Conservation (phyloP, 2,888 invertebrate genomes). For the Phyllotreta striolata region DNA sequence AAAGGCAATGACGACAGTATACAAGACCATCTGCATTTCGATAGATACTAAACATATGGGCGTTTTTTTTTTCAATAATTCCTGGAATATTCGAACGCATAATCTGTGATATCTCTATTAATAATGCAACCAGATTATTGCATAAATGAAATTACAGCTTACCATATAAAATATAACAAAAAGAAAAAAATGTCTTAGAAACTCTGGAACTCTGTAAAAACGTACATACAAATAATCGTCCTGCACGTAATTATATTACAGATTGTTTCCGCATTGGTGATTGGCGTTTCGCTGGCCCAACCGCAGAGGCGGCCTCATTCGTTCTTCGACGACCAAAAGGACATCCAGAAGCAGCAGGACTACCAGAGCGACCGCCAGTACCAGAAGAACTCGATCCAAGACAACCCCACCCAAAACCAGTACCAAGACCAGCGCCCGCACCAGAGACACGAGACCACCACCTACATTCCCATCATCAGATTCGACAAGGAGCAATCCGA, state of each 20-base stretch:
- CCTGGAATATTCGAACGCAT: no score
- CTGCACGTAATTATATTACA: constrained; percentile 18
- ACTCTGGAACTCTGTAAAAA: no score
- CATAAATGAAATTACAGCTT: no score
- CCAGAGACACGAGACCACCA: constrained; percentile 66
- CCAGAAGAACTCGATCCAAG: constrained; percentile 50
- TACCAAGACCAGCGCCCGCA: constrained; percentile 41
- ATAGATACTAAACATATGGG: no score
- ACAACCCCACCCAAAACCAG: constrained; percentile 38
- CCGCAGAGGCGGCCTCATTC: constrained; percentile 39
- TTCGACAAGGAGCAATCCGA: constrained; percentile 85
- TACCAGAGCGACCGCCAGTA: constrained; percentile 24
- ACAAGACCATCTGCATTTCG: no score
- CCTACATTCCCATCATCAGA: constrained; percentile 81
- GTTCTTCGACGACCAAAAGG: constrained; percentile 41
- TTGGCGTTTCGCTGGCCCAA: constrained; percentile 41
- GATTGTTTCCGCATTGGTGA: constrained; percentile 43
- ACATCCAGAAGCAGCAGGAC: constrained; percentile 41
- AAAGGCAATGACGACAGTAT: no score
- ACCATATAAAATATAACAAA: no score
- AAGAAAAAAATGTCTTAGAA: no score
- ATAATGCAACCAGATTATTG: no score
- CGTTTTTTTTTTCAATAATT: no score
- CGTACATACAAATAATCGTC: background rate
- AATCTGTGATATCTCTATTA: no score